phyloP scores from a whole-genome alignment of 2,797 vertebrate species.

The Pangasius djambal region DNA sequence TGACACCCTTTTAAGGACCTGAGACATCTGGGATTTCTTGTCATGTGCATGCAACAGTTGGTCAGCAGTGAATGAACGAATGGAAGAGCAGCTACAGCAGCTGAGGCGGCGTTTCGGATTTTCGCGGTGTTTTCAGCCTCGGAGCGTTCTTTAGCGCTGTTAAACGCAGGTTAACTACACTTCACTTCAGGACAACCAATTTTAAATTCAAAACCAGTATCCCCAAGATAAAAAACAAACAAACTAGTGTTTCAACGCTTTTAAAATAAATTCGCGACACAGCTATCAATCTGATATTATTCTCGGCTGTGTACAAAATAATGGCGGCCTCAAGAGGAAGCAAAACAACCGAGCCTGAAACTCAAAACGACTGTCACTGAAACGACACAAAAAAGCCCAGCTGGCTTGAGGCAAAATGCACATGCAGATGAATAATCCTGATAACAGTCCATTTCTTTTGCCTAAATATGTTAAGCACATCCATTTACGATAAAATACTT shows the following conservation, averaged over 20 bases:
- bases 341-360: conserved; percentile 53
- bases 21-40: not conserved
- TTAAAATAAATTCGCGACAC: not conserved
- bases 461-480: not conserved
- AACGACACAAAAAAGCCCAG: not conserved
- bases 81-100: not conserved
- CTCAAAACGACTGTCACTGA: conserved; percentile 12
- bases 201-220: not conserved
- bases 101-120: conserved; percentile 46
- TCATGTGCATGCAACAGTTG: not conserved
- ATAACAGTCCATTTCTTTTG: not conserved
- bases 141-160: not conserved
- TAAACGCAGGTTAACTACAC: not conserved
- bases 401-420: not conserved
- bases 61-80: not conserved
- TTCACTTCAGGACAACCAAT: not conserved
- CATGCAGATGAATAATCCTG: not conserved
- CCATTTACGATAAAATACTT: conserved; percentile 48
- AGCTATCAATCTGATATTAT: not conserved
- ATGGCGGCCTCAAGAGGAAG: conserved; percentile 42
- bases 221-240: too few species aligned
- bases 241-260: not conserved
- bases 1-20: not conserved
- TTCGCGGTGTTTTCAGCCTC: conserved; percentile 53
- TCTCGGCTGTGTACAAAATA: not conserved